phyloP scores from a whole-genome alignment of 2,888 invertebrate genomes.

The Corythucha ciliata region DNA sequence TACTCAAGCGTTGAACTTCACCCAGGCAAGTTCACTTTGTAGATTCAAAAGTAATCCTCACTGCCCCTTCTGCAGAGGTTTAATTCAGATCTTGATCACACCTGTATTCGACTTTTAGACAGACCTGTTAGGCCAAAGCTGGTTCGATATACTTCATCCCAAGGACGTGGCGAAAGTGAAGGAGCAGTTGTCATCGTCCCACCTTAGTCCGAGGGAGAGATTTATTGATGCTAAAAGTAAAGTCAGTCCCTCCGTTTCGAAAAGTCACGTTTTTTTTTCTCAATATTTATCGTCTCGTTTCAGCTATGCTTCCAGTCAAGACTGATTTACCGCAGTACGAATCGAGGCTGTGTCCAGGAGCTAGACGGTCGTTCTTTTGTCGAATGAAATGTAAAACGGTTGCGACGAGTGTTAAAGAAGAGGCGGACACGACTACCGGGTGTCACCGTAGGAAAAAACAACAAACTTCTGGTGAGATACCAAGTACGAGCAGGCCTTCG shows the following conservation, averaged over 20 bases:
- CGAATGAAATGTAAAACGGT: conserved; percentile 73
- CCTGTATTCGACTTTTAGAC: conserved; percentile 51
- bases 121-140: conserved; percentile 81
- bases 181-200: conserved; percentile 84
- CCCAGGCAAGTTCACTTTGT: conserved; percentile 51
- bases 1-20: conserved; percentile 66
- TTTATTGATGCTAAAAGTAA: conserved; percentile 89
- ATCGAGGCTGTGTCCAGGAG: conserved; percentile 75
- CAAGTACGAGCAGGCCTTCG: not conserved
- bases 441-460: conserved; percentile 58
- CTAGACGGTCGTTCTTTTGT: conserved; percentile 85
- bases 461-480: conserved; percentile 46
- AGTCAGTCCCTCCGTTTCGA: too few species aligned
- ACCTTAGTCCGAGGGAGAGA: conserved; percentile 76
- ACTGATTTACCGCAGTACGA: conserved; percentile 69
- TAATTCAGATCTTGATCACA: not conserved
- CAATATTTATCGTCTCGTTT: conserved; percentile 33
- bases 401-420: conserved; percentile 55
- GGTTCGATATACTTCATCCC: conserved; percentile 90
- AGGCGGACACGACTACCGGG: conserved; percentile 51
- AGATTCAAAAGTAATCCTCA: not conserved
- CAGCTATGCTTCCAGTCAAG: conserved; percentile 86
- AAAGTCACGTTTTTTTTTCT: too few species aligned
- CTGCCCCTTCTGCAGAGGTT: not conserved
- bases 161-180: conserved; percentile 92